Evolutionary conservation across 2,888 invertebrate genomes (phyloP).

Genomic region (Athalia circularis): DNA sequence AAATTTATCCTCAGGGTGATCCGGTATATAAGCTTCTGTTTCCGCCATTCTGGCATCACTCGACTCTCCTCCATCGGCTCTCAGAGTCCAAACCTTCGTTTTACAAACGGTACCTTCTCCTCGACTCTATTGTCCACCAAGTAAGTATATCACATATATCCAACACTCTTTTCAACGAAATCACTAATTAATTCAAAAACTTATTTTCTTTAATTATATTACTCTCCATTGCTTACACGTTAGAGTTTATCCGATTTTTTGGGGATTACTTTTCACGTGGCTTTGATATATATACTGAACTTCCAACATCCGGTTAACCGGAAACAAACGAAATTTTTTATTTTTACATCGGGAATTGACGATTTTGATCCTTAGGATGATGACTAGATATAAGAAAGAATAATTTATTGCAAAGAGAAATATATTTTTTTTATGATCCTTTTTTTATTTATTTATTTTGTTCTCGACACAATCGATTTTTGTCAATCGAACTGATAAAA

Average conservation of each 20-base stretch:
- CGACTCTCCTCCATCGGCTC: slow-evolving; percentile 36
- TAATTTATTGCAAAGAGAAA: too few species aligned
- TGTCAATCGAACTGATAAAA: not conserved
- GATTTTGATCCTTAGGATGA: too few species aligned
- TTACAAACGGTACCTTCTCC: slow-evolving; percentile 10
- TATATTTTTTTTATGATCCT: too few species aligned
- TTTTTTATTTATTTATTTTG: too few species aligned
- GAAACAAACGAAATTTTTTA: not conserved
- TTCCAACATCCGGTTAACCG: not conserved
- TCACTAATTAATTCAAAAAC: too few species aligned
- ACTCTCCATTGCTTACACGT: not conserved
- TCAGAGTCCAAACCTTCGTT: slow-evolving; percentile 33
- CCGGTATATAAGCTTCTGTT: slow-evolving; percentile 41
- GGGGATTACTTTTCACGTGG: not conserved
- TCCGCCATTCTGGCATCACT: slow-evolving; percentile 44
- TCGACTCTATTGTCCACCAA: slow-evolving; percentile 34
- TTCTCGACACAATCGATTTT: too few species aligned
- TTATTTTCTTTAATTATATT: too few species aligned
- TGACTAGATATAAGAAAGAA: too few species aligned
- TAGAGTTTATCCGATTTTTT: not conserved
- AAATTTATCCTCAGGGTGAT: slow-evolving; percentile 35
- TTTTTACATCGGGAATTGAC: not conserved
- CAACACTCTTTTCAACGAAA: not conserved
- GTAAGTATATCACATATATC: slow-evolving; percentile 20
- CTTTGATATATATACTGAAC: not conserved